Base-by-base conservation (phyloP, 1,140 invertebrate species). In the Sipha flava region DNA sequence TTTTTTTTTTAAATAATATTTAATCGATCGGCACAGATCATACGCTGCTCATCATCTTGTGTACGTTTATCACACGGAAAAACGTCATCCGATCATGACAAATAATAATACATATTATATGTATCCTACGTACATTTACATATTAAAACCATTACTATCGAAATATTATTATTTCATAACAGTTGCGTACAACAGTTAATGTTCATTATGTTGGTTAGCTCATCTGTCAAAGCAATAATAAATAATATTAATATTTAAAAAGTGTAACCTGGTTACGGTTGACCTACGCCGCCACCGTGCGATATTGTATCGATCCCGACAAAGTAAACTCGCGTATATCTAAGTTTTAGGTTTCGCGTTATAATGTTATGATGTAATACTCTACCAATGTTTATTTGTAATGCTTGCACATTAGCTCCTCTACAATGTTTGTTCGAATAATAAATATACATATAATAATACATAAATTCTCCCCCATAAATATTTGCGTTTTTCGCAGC, bases 401-500 rank as follows among this genome's bases (percentile, higher is more conserved):
- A 23, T 52, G 2, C 23, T 31, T 12, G 7, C 62, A 2, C 45
- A 14, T 54, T 54, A 10, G 6, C 7, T n/a, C 40, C 10, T 40
- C 37, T 26, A n/a, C 4, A 7, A 45, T 70, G 40, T 45, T 70
- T 70, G 40, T n/a, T 29, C 26, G 18, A 59, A 4, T 68, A 18
- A 40, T 43, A 5, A 23, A 45, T 70, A n/a, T n/a, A n/a, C n/a
- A n/a, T n/a, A n/a, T n/a, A n/a, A n/a, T n/a, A n/a, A n/a, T n/a
- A n/a, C n/a, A n/a, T n/a, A n/a, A n/a, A n/a, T n/a, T n/a, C n/a
- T 47, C 29, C 64, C 64, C 23, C 23, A 31, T 26, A 26, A 23
- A 47, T 70, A 43, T 70, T 70, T 47, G 66, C 66, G 14, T 18
- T 70, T 70, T 70, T 47, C 66, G 26, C 66, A 70, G 66, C 66